Evolutionary conservation across 2,113 vertebrate genomes (phyloP), one percentile per base, ranked within the genome.

Genomic region (Hippolais icterina): DNA sequence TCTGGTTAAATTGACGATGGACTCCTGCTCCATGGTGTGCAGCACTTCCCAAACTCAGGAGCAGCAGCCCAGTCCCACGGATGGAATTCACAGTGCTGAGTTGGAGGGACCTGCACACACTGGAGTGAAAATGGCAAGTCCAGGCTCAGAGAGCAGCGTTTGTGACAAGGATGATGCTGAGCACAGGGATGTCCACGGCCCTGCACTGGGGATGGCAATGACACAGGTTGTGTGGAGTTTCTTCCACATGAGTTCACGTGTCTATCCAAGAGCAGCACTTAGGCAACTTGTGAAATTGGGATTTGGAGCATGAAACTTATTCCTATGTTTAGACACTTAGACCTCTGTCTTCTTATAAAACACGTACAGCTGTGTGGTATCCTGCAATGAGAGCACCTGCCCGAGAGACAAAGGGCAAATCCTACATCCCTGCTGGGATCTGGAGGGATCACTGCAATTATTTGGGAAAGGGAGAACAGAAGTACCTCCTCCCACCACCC

Each of bases 251-350:
- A 87, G 41, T 63, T 81, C 63, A 47, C 2, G 29, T 50, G 63
- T 89, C 80, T 50, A 2, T 60, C 59, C 88, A 63, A 60, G 53
- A 81, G 59, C 77, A 80, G 57, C 91, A 87, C 77, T 87, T 46
- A 20, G 39, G 44, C 49, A 91, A 83, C 47, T 71, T 87, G 72
- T 89, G 81, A 94, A 92, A 93, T 76, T 87, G 69, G 88, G 68
- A 91, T 93, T 56, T 91, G 91, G 91, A 96, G 95, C 89, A 87
- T 89, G 89, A 89, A 93, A 83, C 53, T 91, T 72, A 83, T 64
- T 89, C 77, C 77, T 83, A 1, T 64, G 64, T 95, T 93, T 90
- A 81, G 88, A 89, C 21, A 41, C 59, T 68, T 72, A 64, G 82
- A 92, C 49, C 53, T 93, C 72, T 87, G 50, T 54, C 83, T 68